phyloP scores from a whole-genome alignment of 2,888 invertebrate species.

The Argynnis bischoffii region DNA sequence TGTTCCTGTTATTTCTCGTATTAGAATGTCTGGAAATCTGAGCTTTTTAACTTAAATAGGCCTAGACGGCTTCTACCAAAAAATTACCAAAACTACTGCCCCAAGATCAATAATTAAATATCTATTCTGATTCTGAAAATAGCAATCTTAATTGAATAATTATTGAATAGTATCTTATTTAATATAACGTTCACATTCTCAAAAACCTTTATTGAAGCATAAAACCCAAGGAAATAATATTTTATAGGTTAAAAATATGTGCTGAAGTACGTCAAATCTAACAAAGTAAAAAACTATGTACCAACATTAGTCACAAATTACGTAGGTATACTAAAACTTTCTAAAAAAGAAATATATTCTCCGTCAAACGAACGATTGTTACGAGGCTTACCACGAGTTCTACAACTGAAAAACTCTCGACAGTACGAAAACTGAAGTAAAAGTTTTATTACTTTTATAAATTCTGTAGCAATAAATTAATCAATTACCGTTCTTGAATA shows the following conservation, averaged over 20 bases:
- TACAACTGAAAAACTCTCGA: conserved; percentile 5
- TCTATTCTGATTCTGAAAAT: no score
- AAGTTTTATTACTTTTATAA: conserved; percentile 1
- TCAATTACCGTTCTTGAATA: no score
- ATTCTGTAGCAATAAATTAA: no score
- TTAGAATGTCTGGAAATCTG: conserved; percentile 24
- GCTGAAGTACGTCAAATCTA: background rate
- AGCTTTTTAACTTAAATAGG: background rate
- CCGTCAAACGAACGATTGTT: conserved; percentile 27
- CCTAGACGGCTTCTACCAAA: no score
- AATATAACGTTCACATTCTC: no score
- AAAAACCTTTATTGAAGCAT: no score
- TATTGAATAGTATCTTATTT: no score
- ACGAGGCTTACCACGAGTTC: conserved; percentile 28
- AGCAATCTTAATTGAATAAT: no score
- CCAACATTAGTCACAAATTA: conserved; percentile 26
- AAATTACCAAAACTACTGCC: no score
- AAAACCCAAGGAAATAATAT: no score
- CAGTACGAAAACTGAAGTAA: conserved; percentile 11
- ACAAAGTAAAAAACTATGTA: conserved; percentile 23
- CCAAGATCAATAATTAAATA: no score
- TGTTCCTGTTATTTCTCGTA: conserved; percentile 40
- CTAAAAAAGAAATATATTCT: conserved; percentile 26
- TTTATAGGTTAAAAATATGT: no score
- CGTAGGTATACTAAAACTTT: conserved; percentile 23